These are phyloP conservation scores for Natator depressus DNA, from an alignment of 2,113 vertebrate species.

Conservation along the genomic window DNA sequence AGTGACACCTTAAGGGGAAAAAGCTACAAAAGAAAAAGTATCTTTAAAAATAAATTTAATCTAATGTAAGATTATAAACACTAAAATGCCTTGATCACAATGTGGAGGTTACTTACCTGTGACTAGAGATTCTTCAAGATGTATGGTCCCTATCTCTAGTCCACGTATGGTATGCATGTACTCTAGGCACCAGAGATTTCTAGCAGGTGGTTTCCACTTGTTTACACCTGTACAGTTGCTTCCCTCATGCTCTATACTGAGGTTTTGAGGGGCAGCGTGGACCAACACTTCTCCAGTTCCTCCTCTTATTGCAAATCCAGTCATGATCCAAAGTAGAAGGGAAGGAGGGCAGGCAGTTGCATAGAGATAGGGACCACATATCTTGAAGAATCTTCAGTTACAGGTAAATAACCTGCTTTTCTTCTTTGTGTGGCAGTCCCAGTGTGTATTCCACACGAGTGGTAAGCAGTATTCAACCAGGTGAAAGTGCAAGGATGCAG, in stretches of 20 bases:
- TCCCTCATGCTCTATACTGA: not conserved
- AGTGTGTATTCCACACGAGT: too few relatives aligned
- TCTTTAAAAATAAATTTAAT: not conserved
- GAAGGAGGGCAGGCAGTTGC: not conserved
- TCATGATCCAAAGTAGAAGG: not conserved
- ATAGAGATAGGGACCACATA: not conserved
- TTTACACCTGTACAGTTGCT: too few relatives aligned
- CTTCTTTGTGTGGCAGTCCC: too few relatives aligned
- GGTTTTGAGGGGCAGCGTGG: not conserved
- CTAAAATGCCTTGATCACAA: not conserved
- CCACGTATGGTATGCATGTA: not conserved
- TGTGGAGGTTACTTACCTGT: not conserved
- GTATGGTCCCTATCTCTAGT: not conserved
- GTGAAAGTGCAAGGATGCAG: too few relatives aligned
- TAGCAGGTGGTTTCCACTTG: not conserved
- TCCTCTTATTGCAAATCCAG: not conserved
- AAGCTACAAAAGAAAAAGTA: not conserved
- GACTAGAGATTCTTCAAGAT: too few relatives aligned
- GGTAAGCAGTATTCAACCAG: too few relatives aligned
- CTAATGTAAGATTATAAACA: not conserved
- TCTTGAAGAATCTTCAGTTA: not conserved
- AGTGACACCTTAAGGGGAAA: not conserved
- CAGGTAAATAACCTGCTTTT: too few relatives aligned
- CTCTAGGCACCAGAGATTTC: not conserved
- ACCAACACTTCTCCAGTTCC: not conserved